phyloP scores from a whole-genome alignment of 2,888 invertebrate genomes.

The Nasonovia ribisnigri region DNA sequence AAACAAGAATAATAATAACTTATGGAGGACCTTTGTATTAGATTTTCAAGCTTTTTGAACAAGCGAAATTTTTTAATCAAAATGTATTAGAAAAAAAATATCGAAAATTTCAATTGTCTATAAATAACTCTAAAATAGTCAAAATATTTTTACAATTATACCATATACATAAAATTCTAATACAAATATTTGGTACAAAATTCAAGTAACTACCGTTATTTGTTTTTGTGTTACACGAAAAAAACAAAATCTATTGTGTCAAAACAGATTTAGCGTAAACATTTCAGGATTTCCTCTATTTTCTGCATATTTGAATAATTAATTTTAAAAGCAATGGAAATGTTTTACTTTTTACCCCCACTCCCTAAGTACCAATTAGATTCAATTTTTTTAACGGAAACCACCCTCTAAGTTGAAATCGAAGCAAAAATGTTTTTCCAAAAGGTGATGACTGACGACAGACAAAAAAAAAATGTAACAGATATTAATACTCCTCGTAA shows the following conservation, averaged over 20 bases:
- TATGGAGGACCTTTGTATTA: too few relatives aligned
- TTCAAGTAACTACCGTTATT: background rate
- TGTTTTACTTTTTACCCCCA: background rate
- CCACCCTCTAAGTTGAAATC: background rate
- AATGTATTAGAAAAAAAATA: background rate
- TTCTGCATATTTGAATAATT: background rate
- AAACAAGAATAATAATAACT: too few relatives aligned
- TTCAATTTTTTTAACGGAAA: background rate
- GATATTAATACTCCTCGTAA: background rate
- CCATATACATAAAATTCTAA: background rate
- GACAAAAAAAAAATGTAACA: background rate
- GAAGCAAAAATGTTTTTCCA: too few relatives aligned
- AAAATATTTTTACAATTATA: background rate
- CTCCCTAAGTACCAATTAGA: background rate
- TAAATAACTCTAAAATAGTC: background rate
- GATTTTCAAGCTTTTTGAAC: too few relatives aligned
- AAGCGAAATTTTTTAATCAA: too few relatives aligned
- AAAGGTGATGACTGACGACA: too few relatives aligned
- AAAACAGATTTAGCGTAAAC: background rate
- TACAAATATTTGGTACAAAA: background rate
- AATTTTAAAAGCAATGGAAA: background rate
- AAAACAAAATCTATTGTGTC: background rate
- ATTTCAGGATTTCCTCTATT: background rate
- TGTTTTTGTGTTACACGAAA: background rate
- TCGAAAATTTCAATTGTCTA: background rate